A percentile compares a stretch with the other conserved stretches of the same genome.
Conservation (phyloP, 2,113 vertebrate genomes). For the Sorex fumeus region DNA sequence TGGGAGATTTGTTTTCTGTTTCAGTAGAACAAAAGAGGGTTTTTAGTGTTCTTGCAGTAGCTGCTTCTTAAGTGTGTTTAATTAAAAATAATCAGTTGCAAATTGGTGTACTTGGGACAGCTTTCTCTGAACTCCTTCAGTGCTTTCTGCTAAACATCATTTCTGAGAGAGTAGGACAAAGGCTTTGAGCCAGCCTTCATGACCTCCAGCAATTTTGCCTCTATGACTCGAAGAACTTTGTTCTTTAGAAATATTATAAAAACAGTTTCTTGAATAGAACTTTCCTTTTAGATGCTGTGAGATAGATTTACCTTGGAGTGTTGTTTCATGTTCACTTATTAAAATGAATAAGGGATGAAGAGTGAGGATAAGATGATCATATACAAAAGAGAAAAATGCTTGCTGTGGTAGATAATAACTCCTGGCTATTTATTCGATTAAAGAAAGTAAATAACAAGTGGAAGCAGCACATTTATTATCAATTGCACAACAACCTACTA, state of each 20-base stretch:
- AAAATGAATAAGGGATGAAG: neutral
- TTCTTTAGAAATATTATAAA: neutral
- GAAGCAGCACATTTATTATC: neutral
- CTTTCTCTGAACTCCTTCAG: neutral
- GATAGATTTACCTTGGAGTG: neutral
- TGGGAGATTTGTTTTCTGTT: neutral
- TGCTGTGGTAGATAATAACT: conserved; percentile 15
- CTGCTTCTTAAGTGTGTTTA: neutral
- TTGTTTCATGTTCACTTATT: conserved; percentile 23
- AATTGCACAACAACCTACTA: neutral
- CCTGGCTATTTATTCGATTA: conserved; percentile 14
- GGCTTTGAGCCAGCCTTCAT: neutral
- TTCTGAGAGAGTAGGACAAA: neutral
- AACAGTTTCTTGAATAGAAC: neutral
- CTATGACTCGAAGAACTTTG: neutral
- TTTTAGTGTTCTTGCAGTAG: neutral
- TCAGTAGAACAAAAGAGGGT: neutral
- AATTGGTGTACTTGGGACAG: neutral
- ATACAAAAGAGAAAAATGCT: neutral
- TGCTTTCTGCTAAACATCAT: accelerated
- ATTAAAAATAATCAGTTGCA: neutral
- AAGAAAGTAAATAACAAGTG: conserved; percentile 14
- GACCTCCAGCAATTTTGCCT: neutral
- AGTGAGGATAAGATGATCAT: neutral
- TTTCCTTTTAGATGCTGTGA: neutral